phyloP scores from a whole-genome alignment of 92 coral and sea anemone genomes.

The Palythoa heliodiscus region DNA sequence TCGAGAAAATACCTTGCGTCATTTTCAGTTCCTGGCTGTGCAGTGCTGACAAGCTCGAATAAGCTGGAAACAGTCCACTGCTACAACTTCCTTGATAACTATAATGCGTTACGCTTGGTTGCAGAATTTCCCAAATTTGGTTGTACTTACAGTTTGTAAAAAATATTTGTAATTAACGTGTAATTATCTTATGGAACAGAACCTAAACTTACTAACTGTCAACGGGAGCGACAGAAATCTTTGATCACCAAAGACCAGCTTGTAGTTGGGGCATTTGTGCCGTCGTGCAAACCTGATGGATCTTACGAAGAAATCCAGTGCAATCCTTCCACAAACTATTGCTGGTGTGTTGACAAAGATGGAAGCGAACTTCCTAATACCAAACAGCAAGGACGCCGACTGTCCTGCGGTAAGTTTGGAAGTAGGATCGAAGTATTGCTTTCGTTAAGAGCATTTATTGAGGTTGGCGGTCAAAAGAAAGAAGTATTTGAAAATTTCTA shows the following conservation, averaged over 20 bases:
- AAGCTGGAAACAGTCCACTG: too few species aligned
- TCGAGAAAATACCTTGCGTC: too few species aligned
- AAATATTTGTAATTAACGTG: too few species aligned
- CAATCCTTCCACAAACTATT: slow-evolving; percentile 57
- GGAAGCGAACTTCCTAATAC: slow-evolving; percentile 83
- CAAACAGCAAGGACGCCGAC: slow-evolving; percentile 72
- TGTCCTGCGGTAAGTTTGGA: slow-evolving; percentile 20
- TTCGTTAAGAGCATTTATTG: not conserved
- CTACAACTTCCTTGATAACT: too few species aligned
- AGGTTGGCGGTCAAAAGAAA: not conserved
- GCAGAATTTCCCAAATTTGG: not conserved
- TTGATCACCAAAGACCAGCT: slow-evolving; percentile 73
- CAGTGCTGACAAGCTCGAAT: too few species aligned
- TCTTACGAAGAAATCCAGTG: slow-evolving; percentile 77
- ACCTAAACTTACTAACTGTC: slow-evolving; percentile 60
- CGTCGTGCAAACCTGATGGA: slow-evolving; percentile 78
- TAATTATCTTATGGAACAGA: not conserved
- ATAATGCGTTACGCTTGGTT: too few species aligned
- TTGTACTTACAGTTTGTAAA: not conserved
- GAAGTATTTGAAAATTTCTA: too few species aligned
- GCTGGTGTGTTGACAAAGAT: slow-evolving; percentile 88
- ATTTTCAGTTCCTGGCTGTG: too few species aligned
- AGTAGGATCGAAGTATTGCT: not conserved
- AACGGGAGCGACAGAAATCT: slow-evolving; percentile 77
- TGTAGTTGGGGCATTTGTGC: slow-evolving; percentile 73